Percentiles rank a stretch among this genome's conserved stretches.
Conservation (phyloP, 1,140 invertebrate genomes). For the Lanistes nyassanus region DNA sequence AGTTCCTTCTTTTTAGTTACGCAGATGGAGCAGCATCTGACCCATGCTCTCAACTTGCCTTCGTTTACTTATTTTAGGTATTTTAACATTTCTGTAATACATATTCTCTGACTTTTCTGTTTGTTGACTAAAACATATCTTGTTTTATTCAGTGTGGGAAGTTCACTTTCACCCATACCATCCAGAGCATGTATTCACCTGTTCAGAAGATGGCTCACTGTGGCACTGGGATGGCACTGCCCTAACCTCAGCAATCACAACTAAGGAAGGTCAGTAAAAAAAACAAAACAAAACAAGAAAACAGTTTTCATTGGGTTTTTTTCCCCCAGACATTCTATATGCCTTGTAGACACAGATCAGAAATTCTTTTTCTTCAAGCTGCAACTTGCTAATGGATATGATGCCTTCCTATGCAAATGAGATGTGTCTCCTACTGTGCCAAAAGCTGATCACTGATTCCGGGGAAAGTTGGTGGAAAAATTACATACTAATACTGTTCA, state of each 20-base stretch:
- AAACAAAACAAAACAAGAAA: neutral
- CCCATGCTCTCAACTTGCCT: neutral
- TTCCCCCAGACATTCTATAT: neutral
- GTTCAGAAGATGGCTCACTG: conserved; percentile 81
- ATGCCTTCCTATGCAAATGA: no score
- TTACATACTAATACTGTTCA: no score
- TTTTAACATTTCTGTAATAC: neutral
- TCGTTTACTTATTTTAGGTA: neutral
- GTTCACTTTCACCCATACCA: conserved; percentile 85
- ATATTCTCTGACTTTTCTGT: no score
- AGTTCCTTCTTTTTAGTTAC: no score
- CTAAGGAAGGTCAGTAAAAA: conserved; percentile 6
- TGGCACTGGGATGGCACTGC: conserved; percentile 82
- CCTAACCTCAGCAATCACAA: neutral
- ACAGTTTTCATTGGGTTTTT: neutral
- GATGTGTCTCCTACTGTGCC: no score
- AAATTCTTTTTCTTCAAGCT: no score
- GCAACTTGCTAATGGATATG: no score
- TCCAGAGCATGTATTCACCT: conserved; percentile 84
- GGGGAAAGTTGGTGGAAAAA: no score
- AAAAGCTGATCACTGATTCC: no score
- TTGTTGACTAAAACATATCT: neutral
- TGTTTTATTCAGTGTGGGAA: conserved; percentile 76
- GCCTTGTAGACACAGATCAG: no score
- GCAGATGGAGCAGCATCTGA: no score